These are phyloP conservation scores for Agrenia bidenticulata DNA, from an alignment of 2,888 invertebrate genomes.

Conservation along the genomic window DNA sequence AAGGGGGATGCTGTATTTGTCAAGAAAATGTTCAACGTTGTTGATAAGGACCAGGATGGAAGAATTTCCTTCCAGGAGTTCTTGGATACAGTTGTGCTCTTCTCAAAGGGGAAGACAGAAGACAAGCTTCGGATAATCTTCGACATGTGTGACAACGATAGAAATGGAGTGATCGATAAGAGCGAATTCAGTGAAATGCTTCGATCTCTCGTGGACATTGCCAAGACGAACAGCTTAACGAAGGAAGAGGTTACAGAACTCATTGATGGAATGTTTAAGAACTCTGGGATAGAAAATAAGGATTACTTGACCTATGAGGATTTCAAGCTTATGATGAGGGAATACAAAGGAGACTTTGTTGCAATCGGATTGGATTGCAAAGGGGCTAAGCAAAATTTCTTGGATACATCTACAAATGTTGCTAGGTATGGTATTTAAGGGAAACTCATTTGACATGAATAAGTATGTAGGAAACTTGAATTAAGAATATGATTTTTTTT, in stretches of 20 bases:
- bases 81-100: slow-evolving; percentile 86
- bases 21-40: slow-evolving; percentile 95
- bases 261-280: slow-evolving; percentile 92
- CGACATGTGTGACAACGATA: slow-evolving; percentile 95
- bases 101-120: slow-evolving; percentile 88
- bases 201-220: slow-evolving; percentile 87
- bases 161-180: slow-evolving; percentile 91
- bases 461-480: too few species aligned
- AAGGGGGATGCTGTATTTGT: slow-evolving; percentile 91
- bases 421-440: slow-evolving; percentile 66
- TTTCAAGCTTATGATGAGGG: slow-evolving; percentile 94
- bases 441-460: too few species aligned
- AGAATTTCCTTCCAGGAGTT: slow-evolving; percentile 90
- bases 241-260: slow-evolving; percentile 83
- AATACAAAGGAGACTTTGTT: slow-evolving; percentile 92
- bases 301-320: slow-evolving; percentile 86
- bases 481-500: too few species aligned
- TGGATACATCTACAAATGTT: slow-evolving; percentile 91
- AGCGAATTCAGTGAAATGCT: slow-evolving; percentile 91
- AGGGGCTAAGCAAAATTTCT: slow-evolving; percentile 91
- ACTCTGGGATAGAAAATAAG: slow-evolving; percentile 85
- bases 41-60: slow-evolving; percentile 90
- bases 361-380: slow-evolving; percentile 93
- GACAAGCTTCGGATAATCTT: slow-evolving; percentile 92
- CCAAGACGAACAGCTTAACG: slow-evolving; percentile 83